Base-by-base conservation (phyloP, 2,888 invertebrate species). In the Noctua comes region DNA sequence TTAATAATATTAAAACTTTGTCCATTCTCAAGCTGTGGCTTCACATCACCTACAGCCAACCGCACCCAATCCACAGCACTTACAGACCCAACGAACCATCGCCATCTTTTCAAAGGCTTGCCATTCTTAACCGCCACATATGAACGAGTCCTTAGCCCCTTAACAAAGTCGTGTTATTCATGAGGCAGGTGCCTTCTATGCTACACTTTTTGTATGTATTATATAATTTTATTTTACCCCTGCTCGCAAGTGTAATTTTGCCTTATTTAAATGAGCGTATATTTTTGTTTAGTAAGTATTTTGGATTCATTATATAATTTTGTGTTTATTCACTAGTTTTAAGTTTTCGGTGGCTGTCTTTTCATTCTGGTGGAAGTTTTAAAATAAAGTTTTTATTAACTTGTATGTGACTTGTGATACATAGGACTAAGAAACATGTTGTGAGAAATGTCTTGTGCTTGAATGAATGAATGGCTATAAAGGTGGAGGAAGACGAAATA, bases 111-210 rank as follows among this genome's bases (percentile, higher is more conserved):
- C 21, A 76, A 48, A 76, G 27, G 11, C 6, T 4, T 70, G 54
- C 24, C 21, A 64, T 87, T 68, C 68, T 64, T 64, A 73, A 31
- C 27, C 68, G 79, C 76, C 73, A 69, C 51, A 65, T 86, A 80
- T 87, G 79, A 73, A 82, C 85, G 76, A 70, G 62, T 71, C 89
- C 82, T 88, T 89, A 87, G 80, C 83, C 87, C 84, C 77, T 82
- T 87, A 82, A 87, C 84, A 89, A 88, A 87, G 85, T 90, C 88
- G 80, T 81, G 86, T 89, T 91, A 90, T 89, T 90, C 88, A 90
- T 88, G 87, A 88, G 76, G 79, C 92, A 92, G 92, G 91, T 92
- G 92, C 87, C 77, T 83, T 80, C 88, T 88, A 88, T 90, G 88
- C 82, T 72, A 83, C 87, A 89, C 86, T 91, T 92, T 89, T 86